These are phyloP conservation scores for Shargacucullia verbasci DNA, from an alignment of 2,888 invertebrate genomes.

Conservation along the genomic window DNA sequence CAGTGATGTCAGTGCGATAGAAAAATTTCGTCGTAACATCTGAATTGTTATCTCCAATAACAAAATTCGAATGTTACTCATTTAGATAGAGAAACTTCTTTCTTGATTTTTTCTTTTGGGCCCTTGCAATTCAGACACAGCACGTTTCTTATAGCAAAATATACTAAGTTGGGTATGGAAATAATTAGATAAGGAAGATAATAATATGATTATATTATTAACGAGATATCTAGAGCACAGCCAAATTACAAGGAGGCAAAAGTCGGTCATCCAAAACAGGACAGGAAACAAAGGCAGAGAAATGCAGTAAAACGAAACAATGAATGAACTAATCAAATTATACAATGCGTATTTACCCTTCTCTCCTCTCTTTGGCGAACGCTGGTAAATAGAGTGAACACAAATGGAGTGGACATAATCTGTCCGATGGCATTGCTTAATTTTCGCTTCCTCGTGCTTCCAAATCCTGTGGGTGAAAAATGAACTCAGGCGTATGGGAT, in stretches of 20 bases:
- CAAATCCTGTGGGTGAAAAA: constrained; percentile 35
- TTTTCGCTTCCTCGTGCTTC: constrained; percentile 29
- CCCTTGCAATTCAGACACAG: too few relatives aligned
- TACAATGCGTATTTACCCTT: constrained; percentile 22
- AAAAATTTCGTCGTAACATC: too few relatives aligned
- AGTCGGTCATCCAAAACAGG: constrained; percentile 17
- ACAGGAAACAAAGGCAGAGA: constrained; percentile 14
- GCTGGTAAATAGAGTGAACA: constrained; percentile 23
- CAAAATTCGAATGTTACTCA: too few relatives aligned
- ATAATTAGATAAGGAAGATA: too few relatives aligned
- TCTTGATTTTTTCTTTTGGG: too few relatives aligned
- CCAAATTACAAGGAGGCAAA: constrained; percentile 11
- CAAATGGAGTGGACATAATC: constrained; percentile 48
- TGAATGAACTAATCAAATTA: constrained; percentile 39
- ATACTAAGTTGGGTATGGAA: too few relatives aligned
- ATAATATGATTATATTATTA: too few relatives aligned
- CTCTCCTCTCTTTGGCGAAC: constrained; percentile 18
- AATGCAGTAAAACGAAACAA: constrained; percentile 39
- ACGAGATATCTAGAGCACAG: neutral
- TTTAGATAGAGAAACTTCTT: too few relatives aligned
- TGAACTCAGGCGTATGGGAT: constrained; percentile 8
- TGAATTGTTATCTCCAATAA: too few relatives aligned
- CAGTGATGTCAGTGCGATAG: too few relatives aligned
- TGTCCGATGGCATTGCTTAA: constrained; percentile 38
- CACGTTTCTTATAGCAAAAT: too few relatives aligned